Evolutionary conservation across 2,888 invertebrate species (phyloP).

Genomic region (Eurytoma adleriae): DNA sequence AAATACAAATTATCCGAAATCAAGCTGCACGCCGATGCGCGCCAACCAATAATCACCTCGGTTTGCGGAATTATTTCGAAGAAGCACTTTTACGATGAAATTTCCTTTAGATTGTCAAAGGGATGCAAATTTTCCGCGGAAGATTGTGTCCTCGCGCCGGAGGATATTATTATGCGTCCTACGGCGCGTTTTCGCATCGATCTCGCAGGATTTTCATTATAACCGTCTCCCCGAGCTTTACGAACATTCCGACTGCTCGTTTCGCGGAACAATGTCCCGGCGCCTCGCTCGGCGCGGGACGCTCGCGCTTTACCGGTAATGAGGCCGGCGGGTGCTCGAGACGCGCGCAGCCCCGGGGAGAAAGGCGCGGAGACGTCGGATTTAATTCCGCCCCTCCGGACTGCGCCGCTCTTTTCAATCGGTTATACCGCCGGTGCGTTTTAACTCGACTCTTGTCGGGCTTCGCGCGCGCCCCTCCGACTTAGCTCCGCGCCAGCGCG

Average conservation of each 20-base stretch:
- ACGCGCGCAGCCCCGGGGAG: not conserved
- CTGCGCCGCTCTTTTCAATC: conserved; percentile 39
- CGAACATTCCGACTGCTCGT: conserved; percentile 65
- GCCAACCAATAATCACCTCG: no score
- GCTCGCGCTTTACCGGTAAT: conserved; percentile 66
- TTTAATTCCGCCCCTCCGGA: conserved; percentile 61
- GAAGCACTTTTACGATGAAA: no score
- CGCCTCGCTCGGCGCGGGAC: conserved; percentile 61
- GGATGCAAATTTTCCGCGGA: no score
- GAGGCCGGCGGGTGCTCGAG: conserved; percentile 57
- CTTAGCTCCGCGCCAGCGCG: conserved; percentile 28
- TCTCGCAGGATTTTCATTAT: conserved; percentile 48
- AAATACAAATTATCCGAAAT: no score
- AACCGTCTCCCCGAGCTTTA: conserved; percentile 58
- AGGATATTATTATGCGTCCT: not conserved
- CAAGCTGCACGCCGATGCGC: not conserved
- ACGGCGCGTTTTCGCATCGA: conserved; percentile 19
- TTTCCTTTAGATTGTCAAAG: no score
- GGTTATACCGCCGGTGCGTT: conserved; percentile 28
- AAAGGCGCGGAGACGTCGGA: conserved; percentile 55
- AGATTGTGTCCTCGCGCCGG: not conserved
- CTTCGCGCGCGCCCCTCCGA: conserved; percentile 23
- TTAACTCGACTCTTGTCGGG: conserved; percentile 21
- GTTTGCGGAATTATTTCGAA: no score
- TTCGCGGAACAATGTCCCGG: conserved; percentile 63